These are phyloP conservation scores for Drosophila eugracilis DNA, from an alignment of 1,140 invertebrate species.

Conservation along the genomic window DNA sequence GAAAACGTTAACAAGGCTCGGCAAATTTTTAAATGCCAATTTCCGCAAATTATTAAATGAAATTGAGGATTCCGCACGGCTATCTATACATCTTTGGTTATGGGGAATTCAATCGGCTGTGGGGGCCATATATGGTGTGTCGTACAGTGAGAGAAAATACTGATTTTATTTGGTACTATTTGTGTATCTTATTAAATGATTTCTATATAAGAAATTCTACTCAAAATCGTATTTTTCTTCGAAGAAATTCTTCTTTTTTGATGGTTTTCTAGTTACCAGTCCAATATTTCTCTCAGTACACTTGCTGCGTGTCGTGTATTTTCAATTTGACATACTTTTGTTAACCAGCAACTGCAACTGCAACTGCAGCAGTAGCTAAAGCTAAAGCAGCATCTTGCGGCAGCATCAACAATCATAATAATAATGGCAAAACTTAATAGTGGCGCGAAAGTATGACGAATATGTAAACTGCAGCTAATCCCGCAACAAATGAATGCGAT, in stretches of 20 bases:
- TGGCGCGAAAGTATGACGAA: conserved; percentile 81
- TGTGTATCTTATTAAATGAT: too few species aligned
- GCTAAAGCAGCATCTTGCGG: conserved; percentile 19
- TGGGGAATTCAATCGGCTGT: conserved; percentile 22
- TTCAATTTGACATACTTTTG: conserved; percentile 81
- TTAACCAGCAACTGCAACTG: conserved; percentile 41
- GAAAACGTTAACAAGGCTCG: conserved; percentile 67
- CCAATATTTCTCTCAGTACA: conserved; percentile 20
- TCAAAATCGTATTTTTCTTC: too few species aligned
- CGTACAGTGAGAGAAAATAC: not conserved
- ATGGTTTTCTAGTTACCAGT: too few species aligned
- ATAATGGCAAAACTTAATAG: conserved; percentile 78
- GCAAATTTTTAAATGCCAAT: conserved; percentile 82
- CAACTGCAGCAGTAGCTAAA: conserved; percentile 9
- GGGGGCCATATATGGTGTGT: conserved; percentile 17
- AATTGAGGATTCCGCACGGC: conserved; percentile 75
- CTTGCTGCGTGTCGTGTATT: conserved; percentile 67
- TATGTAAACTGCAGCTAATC: conserved; percentile 78
- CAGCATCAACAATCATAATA: conserved; percentile 74
- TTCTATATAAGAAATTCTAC: too few species aligned
- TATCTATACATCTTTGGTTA: conserved; percentile 61
- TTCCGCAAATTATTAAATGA: conserved; percentile 83
- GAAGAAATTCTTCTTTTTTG: too few species aligned
- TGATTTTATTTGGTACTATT: not conserved
- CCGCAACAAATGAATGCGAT: conserved; percentile 82